These are phyloP conservation scores for Cancer borealis DNA, from an alignment of 2,888 invertebrate genomes.

Conservation along the genomic window DNA sequence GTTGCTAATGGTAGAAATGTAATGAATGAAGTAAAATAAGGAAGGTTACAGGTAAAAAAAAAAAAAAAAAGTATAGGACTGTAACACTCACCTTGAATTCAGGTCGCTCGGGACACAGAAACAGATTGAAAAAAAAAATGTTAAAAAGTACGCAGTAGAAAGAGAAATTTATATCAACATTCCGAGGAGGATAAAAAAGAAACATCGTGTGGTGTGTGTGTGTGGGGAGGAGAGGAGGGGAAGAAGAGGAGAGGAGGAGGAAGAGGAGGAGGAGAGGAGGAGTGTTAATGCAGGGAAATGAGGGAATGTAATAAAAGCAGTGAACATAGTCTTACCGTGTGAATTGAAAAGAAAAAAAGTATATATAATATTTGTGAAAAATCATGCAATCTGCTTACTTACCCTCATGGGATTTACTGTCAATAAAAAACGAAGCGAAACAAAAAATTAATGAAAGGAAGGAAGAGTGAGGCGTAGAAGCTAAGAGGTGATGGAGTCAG, in stretches of 20 bases:
- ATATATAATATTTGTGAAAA: too few relatives aligned
- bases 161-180: slow-evolving; percentile 2
- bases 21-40: not conserved
- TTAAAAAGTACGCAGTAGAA: not conserved
- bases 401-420: too few relatives aligned
- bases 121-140: not conserved
- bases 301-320: too few relatives aligned
- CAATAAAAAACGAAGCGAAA: too few relatives aligned
- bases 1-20: not conserved
- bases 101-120: not conserved
- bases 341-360: too few relatives aligned
- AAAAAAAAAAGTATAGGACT: not conserved
- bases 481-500: not conserved
- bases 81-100: not conserved
- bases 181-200: not conserved
- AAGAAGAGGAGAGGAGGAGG: too few relatives aligned
- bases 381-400: too few relatives aligned
- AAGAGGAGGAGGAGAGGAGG: not conserved
- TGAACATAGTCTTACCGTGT: not conserved
- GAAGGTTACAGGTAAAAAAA: not conserved
- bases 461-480: not conserved
- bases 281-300: too few relatives aligned
- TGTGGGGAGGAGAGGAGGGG: not conserved
- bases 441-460: too few relatives aligned
- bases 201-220: not conserved